A percentile compares a stretch with the other conserved stretches of the same genome.
phyloP scores from a whole-genome alignment of 64 coral and sea anemone genomes.

The Porites australiensis region DNA sequence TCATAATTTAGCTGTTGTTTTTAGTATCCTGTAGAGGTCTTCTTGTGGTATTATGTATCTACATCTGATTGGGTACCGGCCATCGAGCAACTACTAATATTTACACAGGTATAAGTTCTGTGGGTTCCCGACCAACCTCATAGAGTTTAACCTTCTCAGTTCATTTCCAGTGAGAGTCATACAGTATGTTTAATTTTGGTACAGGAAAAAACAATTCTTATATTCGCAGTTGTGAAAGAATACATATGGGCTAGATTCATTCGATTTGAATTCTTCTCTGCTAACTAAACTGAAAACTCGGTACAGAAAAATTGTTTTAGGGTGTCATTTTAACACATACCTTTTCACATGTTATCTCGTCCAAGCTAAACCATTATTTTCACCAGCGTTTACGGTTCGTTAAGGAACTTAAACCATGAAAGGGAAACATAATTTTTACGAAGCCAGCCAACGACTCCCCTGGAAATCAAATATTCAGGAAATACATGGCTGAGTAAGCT shows the following conservation, averaged over 20 bases:
- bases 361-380: neutral
- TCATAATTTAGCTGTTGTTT: neutral
- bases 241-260: neutral
- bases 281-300: neutral
- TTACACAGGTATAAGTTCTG: neutral
- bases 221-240: no score
- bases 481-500: slow-evolving; percentile 4
- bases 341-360: neutral
- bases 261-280: neutral
- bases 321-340: neutral
- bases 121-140: neutral
- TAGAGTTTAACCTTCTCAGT: no score
- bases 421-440: neutral
- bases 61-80: neutral
- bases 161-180: no score
- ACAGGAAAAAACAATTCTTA: no score
- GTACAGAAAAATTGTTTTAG: slow-evolving; percentile 9
- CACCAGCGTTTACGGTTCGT: neutral
- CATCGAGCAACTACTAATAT: slow-evolving; percentile 3
- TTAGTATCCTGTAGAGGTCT: neutral
- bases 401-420: neutral
- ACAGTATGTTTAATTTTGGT: no score
- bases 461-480: slow-evolving; percentile 45
- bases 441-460: slow-evolving; percentile 8
- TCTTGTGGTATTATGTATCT: neutral